Base-by-base conservation (phyloP, 2,797 vertebrate genomes). In the Enteromius unitaeniatus region DNA sequence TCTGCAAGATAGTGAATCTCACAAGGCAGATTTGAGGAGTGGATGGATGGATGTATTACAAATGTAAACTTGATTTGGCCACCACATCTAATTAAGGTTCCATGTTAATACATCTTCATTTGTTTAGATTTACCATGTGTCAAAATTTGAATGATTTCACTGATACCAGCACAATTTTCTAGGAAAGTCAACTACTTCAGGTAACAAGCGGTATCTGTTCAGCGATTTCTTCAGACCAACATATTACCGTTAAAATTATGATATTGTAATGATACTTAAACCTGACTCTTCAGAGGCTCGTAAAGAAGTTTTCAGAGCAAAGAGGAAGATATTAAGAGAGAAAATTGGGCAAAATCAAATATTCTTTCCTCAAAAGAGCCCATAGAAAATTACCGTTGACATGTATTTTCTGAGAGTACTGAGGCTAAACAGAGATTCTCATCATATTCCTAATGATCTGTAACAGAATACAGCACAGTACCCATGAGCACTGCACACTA, bases 361-460 rank as follows among this genome's bases (percentile, higher is more conserved):
- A 23, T 40, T 40, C 73, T 76, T 51, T 76, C 8, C 34, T 10
- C 3, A 23, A 21, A 76, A 76, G 21, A 55, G 49, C 34, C 31
- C 51, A 37, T 17, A 17, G 21, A 76, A 58, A 76, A 58, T 58
- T 76, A 58, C 11, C 51, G 40, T 40, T 75, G 73, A 23, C 51
- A 37, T 76, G 34, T 65, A 74, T 49, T 28, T 53, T 42, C 75
- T 28, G 14, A 10, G 28, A 53, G 23, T 26, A 60, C 42, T 31
- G 62, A 74, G 77, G 65, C 9, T 10, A 40, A 74, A 51, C 26
- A 0, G 72, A n/a, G 73, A 76, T 68, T 19, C 77, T 60, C 19
- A 53, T 74, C 72, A 53, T 34, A 74, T 34, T 14, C 45, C 60
- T 79, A 72, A 79, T 60, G n/a, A 78, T 70, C n/a, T 83, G 82